Conservation (phyloP, 2,888 invertebrate species). For the Iphiclides podalirius region DNA sequence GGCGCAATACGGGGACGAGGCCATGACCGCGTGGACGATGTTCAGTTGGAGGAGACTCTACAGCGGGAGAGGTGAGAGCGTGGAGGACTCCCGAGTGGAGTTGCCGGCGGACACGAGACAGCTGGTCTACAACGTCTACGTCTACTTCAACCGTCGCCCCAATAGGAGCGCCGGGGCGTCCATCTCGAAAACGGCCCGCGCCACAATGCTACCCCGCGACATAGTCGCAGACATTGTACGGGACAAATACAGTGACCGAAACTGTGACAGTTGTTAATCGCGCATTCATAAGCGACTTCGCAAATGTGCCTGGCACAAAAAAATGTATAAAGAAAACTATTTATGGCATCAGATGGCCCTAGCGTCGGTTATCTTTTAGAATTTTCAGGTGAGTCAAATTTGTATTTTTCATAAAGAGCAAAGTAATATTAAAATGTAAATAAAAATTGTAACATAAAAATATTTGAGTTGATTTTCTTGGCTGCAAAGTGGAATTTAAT, state of each 20-base stretch:
- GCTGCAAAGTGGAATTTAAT: too few relatives aligned
- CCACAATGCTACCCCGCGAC: conserved; percentile 70
- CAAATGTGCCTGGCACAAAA: background rate
- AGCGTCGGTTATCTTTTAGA: background rate
- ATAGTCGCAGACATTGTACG: conserved; percentile 70
- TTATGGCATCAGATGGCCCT: background rate
- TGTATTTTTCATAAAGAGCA: conserved; percentile 5
- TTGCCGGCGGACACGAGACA: conserved; percentile 71
- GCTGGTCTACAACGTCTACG: conserved; percentile 70
- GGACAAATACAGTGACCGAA: conserved; percentile 55
- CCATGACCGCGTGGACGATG: conserved; percentile 78
- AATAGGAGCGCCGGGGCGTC: conserved; percentile 64
- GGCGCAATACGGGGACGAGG: conserved; percentile 75
- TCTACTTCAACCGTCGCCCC: conserved; percentile 67
- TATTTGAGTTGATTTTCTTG: background rate
- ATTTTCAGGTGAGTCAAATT: conserved; percentile 13
- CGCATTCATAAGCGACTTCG: background rate
- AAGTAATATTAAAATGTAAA: conserved; percentile 2
- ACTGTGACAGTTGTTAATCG: conserved; percentile 5
- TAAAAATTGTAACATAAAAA: conserved; percentile 9
- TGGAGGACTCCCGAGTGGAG: conserved; percentile 57
- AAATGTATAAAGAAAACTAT: background rate
- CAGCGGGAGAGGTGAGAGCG: conserved; percentile 52
- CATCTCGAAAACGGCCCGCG: conserved; percentile 65
- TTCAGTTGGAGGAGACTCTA: conserved; percentile 74